These are phyloP conservation scores for Molothrus ater DNA, from an alignment of 2,797 vertebrate species.

Conservation along the genomic window DNA sequence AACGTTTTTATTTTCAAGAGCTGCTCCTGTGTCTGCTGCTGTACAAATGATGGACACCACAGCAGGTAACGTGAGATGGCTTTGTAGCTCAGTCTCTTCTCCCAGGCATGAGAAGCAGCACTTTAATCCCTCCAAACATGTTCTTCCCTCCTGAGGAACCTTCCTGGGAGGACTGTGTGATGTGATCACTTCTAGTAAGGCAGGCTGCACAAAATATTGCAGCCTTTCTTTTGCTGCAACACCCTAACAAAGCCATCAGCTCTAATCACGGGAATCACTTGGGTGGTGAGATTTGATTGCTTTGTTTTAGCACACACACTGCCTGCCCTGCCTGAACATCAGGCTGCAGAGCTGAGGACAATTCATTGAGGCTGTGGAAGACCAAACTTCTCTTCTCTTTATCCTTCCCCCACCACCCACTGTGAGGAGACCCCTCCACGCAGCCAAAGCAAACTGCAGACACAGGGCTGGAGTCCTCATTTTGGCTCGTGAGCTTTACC, in stretches of 20 bases:
- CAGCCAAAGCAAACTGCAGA: neutral
- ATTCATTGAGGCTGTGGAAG: neutral
- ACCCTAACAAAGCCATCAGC: neutral
- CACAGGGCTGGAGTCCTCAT: neutral
- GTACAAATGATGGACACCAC: neutral
- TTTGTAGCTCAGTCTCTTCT: neutral
- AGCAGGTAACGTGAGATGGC: neutral
- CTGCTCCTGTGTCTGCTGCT: neutral
- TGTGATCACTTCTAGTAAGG: neutral
- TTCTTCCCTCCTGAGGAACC: neutral
- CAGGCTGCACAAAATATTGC: neutral
- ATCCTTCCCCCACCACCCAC: slow-evolving; percentile 10
- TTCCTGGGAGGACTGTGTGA: neutral
- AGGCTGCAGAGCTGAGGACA: slow-evolving; percentile 10
- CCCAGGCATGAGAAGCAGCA: neutral
- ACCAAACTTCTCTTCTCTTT: neutral
- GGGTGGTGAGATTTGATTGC: neutral
- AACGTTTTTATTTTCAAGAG: neutral
- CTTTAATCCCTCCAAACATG: neutral
- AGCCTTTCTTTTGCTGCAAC: neutral
- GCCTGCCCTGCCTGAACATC: neutral
- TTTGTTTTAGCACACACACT: slow-evolving; percentile 10
- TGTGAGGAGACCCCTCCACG: neutral
- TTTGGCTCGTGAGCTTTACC: neutral
- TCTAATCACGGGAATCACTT: neutral